phyloP scores from a whole-genome alignment of 2,888 invertebrate genomes.

The Galerucella calmariensis region DNA sequence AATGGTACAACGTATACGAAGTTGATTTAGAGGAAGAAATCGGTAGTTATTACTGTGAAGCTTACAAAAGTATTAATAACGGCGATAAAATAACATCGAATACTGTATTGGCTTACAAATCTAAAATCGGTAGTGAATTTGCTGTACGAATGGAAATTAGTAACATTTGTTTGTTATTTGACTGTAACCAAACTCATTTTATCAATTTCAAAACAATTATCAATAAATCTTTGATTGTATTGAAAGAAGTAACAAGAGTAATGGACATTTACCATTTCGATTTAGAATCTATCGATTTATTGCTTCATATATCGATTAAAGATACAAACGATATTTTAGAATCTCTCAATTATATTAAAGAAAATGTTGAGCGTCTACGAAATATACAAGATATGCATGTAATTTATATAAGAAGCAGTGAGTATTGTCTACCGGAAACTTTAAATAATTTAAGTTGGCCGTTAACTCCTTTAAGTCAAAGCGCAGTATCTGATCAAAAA shows the following conservation, averaged over 20 bases:
- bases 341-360: conserved; percentile 39
- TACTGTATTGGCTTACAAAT: conserved; percentile 66
- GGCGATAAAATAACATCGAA: conserved; percentile 65
- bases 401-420: conserved; percentile 52
- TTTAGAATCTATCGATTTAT: conserved; percentile 55
- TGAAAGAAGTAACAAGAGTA: conserved; percentile 52
- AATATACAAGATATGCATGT: conserved; percentile 38
- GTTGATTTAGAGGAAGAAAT: conserved; percentile 68
- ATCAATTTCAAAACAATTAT: conserved; percentile 22
- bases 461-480: conserved; percentile 66
- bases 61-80: conserved; percentile 62
- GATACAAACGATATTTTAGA: conserved; percentile 22
- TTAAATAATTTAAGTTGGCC: conserved; percentile 62
- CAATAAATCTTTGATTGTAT: neutral
- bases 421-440: conserved; percentile 56
- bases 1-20: conserved; percentile 61
- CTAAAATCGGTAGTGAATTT: conserved; percentile 54
- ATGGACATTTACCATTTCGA: conserved; percentile 69
- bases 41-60: conserved; percentile 76
- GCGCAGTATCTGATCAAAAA: conserved; percentile 68
- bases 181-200: conserved; percentile 26
- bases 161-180: conserved; percentile 49
- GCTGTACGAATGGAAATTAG: conserved; percentile 56
- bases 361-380: neutral
- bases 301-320: conserved; percentile 64